Evolutionary conservation across 2,797 vertebrate genomes (phyloP).

Genomic region (Siniperca undulata): DNA sequence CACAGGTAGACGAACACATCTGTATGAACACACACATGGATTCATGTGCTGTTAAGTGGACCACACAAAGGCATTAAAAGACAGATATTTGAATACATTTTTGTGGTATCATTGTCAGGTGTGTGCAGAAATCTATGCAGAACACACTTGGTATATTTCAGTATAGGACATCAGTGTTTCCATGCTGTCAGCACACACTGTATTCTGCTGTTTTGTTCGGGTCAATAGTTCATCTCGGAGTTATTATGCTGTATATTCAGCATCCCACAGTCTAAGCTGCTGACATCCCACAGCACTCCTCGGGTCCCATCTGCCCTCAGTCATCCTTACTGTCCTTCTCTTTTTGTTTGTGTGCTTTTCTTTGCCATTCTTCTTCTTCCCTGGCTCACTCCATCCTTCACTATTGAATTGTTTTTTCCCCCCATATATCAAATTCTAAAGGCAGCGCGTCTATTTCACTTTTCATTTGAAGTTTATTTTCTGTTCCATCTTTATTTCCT

Average conservation of each 20-base stretch:
- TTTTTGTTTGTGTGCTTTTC: constrained; percentile 24
- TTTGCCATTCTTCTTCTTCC: not conserved
- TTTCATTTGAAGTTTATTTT: not conserved
- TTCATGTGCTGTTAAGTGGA: not conserved
- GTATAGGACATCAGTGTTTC: not conserved
- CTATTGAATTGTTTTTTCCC: not conserved
- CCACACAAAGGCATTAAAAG: not conserved
- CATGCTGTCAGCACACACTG: constrained; percentile 6
- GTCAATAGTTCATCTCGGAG: constrained; percentile 32
- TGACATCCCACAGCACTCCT: constrained; percentile 33
- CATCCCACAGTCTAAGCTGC: constrained; percentile 28
- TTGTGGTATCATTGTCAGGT: not conserved
- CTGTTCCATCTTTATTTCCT: constrained; percentile 9
- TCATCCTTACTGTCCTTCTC: constrained; percentile 28
- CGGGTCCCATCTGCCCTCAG: constrained; percentile 8
- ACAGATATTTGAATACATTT: constrained; percentile 1
- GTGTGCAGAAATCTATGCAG: not conserved
- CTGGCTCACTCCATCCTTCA: not conserved
- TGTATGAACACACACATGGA: not conserved
- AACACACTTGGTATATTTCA: not conserved
- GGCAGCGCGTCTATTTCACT: not conserved
- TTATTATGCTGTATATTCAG: constrained; percentile 41
- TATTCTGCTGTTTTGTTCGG: constrained; percentile 18
- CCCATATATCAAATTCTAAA: not conserved
- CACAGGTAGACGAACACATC: constrained; percentile 73